Percentiles rank a stretch among this genome's conserved stretches.
Conservation (phyloP, 2,888 invertebrate genomes). For the Rhorus exstirpatorius region DNA sequence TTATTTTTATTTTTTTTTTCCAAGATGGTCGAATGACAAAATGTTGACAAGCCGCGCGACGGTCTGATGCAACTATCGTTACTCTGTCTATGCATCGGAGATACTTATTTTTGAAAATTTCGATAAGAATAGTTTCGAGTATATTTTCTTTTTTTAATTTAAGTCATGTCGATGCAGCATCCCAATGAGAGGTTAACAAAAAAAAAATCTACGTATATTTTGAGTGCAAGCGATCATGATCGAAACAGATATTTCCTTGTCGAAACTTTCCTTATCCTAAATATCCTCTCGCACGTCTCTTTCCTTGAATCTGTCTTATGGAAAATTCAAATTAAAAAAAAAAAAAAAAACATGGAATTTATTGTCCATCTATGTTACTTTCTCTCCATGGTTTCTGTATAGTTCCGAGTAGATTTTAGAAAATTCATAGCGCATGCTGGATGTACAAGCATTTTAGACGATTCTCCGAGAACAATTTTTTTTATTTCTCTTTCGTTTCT, state of each 20-base stretch:
- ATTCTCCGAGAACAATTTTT: conserved; percentile 74
- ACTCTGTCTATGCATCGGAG: background rate
- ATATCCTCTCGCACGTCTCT: conserved; percentile 40
- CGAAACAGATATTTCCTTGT: background rate
- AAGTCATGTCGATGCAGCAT: conserved; percentile 35
- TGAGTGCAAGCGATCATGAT: background rate
- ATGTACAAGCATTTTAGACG: conserved; percentile 82
- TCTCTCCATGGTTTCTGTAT: conserved; percentile 52
- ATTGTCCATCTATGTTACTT: conserved; percentile 57
- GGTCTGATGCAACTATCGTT: background rate
- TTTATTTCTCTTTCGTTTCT: conserved; percentile 30
- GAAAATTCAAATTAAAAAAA: background rate
- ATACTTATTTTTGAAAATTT: background rate
- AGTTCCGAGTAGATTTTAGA: conserved; percentile 75
- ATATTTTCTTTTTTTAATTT: background rate
- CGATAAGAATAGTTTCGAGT: background rate
- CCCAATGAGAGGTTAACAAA: background rate
- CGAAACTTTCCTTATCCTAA: background rate
- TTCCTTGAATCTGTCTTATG: conserved; percentile 50
- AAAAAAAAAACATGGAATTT: conserved; percentile 55
- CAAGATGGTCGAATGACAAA: too few relatives aligned
- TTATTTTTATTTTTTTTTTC: too few relatives aligned
- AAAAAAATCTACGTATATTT: too few relatives aligned
- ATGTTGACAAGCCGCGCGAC: too few relatives aligned
- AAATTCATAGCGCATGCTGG: conserved; percentile 82